Conservation (phyloP, 2,113 vertebrate genomes). For the Pachypanchax playfairii region DNA sequence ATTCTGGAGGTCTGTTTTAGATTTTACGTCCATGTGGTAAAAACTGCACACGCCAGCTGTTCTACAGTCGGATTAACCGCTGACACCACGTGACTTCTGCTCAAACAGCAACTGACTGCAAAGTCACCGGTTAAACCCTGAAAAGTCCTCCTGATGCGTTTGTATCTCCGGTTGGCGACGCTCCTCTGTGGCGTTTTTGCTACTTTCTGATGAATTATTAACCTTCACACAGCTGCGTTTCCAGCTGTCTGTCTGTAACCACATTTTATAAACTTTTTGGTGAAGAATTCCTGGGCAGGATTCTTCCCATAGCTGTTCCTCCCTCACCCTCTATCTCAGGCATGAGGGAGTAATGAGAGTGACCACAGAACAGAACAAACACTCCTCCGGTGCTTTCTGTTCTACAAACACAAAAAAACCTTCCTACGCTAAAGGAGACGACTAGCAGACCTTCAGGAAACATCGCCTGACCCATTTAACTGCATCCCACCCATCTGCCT, state of each 20-base stretch:
- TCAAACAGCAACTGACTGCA: neutral
- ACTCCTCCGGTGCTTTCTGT: neutral
- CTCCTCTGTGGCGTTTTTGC: constrained; percentile 7
- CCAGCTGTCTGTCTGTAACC: too few relatives aligned
- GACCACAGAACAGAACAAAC: too few relatives aligned
- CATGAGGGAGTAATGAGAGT: constrained; percentile 11
- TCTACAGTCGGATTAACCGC: constrained; percentile 10
- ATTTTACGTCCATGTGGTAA: too few relatives aligned
- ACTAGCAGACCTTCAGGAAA: constrained; percentile 38
- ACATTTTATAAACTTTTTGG: too few relatives aligned
- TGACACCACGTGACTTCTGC: neutral
- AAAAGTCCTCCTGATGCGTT: constrained; percentile 38
- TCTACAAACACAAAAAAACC: neutral
- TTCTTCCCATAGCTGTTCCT: too few relatives aligned
- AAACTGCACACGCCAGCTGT: neutral
- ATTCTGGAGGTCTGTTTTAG: too few relatives aligned
- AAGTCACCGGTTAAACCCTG: constrained; percentile 23
- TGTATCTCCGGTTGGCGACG: neutral
- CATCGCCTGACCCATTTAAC: constrained; percentile 6
- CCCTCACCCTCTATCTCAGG: neutral
- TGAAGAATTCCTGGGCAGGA: too few relatives aligned
- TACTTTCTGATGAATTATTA: constrained; percentile 12
- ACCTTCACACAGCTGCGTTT: too few relatives aligned
- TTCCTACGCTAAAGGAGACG: constrained; percentile 2
- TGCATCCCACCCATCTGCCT: constrained; percentile 24